Conservation (phyloP, 1,140 invertebrate genomes). For the Drosophila ambigua region DNA sequence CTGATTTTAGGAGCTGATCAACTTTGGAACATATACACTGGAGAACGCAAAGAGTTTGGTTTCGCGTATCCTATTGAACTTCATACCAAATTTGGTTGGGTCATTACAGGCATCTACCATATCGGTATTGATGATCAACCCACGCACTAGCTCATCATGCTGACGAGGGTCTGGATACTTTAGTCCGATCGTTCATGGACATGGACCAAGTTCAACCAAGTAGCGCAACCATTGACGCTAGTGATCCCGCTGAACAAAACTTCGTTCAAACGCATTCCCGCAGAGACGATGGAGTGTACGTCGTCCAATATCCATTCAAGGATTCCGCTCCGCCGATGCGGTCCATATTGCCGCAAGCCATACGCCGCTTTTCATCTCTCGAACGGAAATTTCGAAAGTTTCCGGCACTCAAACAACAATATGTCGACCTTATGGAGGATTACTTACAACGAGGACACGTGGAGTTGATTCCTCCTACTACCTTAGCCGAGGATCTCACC, state of each 20-base stretch:
- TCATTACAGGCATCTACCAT: too few relatives aligned
- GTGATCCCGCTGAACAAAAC: conserved; percentile 3
- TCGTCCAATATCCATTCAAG: conserved; percentile 3
- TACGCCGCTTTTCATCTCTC: neutral
- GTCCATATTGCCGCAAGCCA: neutral
- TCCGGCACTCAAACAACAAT: neutral
- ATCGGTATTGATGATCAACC: too few relatives aligned
- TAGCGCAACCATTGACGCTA: neutral
- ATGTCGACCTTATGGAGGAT: neutral
- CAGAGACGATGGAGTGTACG: conserved; percentile 4
- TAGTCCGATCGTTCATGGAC: neutral
- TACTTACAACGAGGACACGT: conserved; percentile 9
- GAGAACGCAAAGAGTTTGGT: too few relatives aligned
- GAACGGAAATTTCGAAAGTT: conserved; percentile 10
- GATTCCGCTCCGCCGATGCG: neutral
- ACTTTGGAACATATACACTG: too few relatives aligned
- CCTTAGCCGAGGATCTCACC: neutral
- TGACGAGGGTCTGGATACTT: too few relatives aligned
- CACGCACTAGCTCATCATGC: too few relatives aligned
- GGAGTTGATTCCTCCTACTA: neutral
- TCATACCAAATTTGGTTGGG: too few relatives aligned
- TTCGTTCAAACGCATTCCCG: neutral
- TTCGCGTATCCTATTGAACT: too few relatives aligned
- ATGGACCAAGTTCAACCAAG: neutral
- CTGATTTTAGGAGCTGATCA: too few relatives aligned